Evolutionary conservation across 2,113 vertebrate genomes (phyloP).

Genomic region (Pseudopodoces humilis): DNA sequence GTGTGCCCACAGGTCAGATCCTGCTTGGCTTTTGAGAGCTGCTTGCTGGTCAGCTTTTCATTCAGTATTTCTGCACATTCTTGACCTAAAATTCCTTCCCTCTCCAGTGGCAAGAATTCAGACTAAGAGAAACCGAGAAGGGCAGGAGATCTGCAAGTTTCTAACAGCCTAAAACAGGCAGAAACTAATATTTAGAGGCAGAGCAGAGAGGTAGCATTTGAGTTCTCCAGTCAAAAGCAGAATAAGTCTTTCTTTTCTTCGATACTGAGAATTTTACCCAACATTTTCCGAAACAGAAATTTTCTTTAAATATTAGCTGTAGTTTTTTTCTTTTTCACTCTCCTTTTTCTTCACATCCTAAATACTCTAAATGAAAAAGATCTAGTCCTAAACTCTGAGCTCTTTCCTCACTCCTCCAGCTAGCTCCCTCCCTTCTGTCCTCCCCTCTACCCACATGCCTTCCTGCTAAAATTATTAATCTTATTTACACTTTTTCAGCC

Average conservation of each 20-base stretch:
- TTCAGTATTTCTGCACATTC: background rate
- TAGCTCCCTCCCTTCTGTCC: background rate
- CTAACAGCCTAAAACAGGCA: background rate
- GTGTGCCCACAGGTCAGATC: background rate
- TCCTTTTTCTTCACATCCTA: background rate
- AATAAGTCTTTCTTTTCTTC: background rate
- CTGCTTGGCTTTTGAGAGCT: background rate
- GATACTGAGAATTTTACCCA: background rate
- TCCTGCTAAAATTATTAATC: background rate
- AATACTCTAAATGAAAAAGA: background rate
- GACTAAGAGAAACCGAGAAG: background rate
- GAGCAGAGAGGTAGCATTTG: background rate
- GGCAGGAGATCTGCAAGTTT: background rate
- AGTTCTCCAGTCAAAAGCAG: background rate
- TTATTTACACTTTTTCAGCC: background rate
- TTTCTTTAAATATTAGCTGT: background rate
- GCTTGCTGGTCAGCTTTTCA: background rate
- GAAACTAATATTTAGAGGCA: background rate
- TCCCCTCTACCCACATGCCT: fast-evolving
- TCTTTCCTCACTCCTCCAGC: background rate
- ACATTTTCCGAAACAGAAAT: background rate
- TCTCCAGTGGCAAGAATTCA: background rate
- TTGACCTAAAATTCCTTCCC: background rate
- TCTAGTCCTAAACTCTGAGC: background rate
- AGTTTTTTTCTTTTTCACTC: background rate